Percentiles rank a stretch among this genome's conserved stretches.
Evolutionary conservation across 2,797 vertebrate genomes (phyloP).

Genomic region (Coilia nasus): DNA sequence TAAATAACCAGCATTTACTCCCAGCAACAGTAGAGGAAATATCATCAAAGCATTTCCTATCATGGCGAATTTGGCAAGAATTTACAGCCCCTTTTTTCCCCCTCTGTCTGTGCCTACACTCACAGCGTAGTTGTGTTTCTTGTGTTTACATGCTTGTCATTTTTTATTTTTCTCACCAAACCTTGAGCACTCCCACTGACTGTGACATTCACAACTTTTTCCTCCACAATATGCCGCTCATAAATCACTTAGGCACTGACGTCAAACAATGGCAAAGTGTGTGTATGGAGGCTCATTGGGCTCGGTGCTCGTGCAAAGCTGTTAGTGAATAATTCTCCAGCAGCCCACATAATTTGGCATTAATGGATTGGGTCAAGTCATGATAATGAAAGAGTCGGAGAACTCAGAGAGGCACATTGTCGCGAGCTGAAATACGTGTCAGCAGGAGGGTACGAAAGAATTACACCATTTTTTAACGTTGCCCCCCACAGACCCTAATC

Average conservation of each 20-base stretch:
- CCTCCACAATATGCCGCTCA: conserved; percentile 34
- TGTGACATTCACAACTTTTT: conserved; percentile 40
- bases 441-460: conserved; percentile 35
- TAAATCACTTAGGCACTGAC: conserved; percentile 44
- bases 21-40: not conserved
- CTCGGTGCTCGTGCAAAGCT: conserved; percentile 42
- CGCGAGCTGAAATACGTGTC: conserved; percentile 53
- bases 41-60: conserved; percentile 16
- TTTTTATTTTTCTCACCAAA: conserved; percentile 38
- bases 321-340: conserved; percentile 36
- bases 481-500: conserved; percentile 61
- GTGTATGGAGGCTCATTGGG: conserved; percentile 20
- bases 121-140: not conserved
- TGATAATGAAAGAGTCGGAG: conserved; percentile 59
- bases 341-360: conserved; percentile 49
- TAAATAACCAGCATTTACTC: conserved; percentile 1
- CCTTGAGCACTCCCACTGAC: conserved; percentile 32
- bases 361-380: conserved; percentile 64
- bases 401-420: conserved; percentile 55
- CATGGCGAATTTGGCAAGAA: conserved; percentile 2
- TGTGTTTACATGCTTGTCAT: conserved; percentile 30
- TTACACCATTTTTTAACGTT: conserved; percentile 31
- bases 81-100: not conserved
- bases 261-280: conserved; percentile 21
- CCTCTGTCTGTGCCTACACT: not conserved